Conservation (phyloP, 1,140 invertebrate species). For the Bursaphelenchus mucronatus region DNA sequence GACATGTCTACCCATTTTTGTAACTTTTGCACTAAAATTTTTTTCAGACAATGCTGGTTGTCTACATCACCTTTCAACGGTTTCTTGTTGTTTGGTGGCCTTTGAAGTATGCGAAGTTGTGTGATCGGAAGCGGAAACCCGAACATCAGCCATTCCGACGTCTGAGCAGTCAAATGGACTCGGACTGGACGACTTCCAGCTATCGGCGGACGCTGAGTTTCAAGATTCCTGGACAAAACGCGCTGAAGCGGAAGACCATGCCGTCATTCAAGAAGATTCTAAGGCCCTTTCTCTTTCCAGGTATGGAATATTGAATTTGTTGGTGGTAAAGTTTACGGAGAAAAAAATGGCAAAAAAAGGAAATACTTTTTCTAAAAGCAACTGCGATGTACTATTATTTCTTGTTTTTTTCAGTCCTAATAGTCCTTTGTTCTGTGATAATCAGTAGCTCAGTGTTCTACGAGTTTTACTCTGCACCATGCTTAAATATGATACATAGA, state of each 20-base stretch:
- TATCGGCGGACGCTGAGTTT: background rate
- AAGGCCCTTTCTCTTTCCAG: constrained; percentile 29
- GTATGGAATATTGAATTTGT: background rate
- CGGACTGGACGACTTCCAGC: no score
- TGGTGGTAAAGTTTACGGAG: no score
- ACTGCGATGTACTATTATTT: background rate
- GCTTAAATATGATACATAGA: constrained; percentile 31
- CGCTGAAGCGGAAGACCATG: constrained; percentile 14
- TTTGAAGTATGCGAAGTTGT: constrained; percentile 32
- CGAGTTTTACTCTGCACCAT: constrained; percentile 41
- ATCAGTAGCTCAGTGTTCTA: constrained; percentile 49
- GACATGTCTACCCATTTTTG: background rate
- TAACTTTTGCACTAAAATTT: background rate
- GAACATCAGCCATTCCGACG: background rate
- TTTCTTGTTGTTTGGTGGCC: constrained; percentile 48
- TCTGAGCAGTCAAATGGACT: no score
- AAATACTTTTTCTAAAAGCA: background rate
- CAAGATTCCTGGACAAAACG: constrained; percentile 5
- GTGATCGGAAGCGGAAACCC: constrained; percentile 15
- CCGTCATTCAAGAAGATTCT: constrained; percentile 24
- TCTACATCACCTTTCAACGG: constrained; percentile 51
- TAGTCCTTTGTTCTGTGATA: constrained; percentile 34
- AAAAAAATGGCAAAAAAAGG: background rate
- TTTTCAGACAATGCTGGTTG: constrained; percentile 41
- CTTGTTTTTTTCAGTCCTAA: constrained; percentile 30